A percentile compares a stretch with the other conserved stretches of the same genome.
Conservation (phyloP, 1,140 invertebrate species). For the Drosophila oshimai region DNA sequence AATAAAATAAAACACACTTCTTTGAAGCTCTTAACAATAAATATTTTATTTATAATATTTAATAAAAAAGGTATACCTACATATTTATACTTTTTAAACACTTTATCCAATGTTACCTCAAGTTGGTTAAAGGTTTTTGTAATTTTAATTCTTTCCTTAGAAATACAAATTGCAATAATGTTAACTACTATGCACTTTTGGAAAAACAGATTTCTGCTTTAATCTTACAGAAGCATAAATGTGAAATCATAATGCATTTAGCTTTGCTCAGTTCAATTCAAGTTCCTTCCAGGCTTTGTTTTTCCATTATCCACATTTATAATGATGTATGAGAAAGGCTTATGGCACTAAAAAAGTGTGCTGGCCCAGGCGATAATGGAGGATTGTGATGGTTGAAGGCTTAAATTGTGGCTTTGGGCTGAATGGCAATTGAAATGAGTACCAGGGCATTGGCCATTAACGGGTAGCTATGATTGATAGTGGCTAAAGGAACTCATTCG, state of each 20-base stretch:
- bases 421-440: conserved; percentile 33
- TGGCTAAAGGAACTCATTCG: conserved; percentile 7
- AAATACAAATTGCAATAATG: no score
- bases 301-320: conserved; percentile 1
- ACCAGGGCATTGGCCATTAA: conserved; percentile 14
- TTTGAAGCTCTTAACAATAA: no score
- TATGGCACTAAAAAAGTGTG: not conserved
- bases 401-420: conserved; percentile 5
- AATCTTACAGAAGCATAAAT: no score
- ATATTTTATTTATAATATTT: no score
- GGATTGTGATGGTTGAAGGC: not conserved
- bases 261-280: not conserved
- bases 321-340: conserved; percentile 20
- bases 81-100: no score
- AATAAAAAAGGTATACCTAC: no score
- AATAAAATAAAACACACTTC: no score
- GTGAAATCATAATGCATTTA: not conserved
- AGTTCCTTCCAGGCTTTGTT: not conserved
- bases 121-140: no score
- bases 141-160: no score
- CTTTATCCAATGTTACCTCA: no score
- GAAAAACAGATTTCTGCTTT: no score
- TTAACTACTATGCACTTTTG: no score
- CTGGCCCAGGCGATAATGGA: not conserved
- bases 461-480: conserved; percentile 37